Evolutionary conservation across 2,888 invertebrate species (phyloP).

Genomic region (Drosophila planitibia): DNA sequence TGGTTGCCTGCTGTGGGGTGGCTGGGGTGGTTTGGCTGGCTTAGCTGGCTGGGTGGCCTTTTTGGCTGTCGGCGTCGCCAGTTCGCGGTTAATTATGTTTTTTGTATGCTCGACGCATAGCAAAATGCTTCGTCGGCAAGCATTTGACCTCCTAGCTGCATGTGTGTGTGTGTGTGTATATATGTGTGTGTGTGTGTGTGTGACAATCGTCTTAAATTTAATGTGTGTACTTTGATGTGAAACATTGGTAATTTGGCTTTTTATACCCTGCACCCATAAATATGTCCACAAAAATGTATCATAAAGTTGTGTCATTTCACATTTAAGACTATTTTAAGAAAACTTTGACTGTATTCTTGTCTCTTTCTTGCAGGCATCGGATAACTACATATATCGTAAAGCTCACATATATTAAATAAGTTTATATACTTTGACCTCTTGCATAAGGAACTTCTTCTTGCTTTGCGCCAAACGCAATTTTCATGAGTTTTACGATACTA

Average conservation of each 20-base stretch:
- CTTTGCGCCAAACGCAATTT: not conserved
- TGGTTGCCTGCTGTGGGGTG: not conserved
- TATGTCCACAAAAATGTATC: not conserved
- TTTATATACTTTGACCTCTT: not conserved
- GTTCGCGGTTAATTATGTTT: constrained; percentile 80
- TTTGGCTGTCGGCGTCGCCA: constrained; percentile 40
- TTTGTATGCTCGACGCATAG: constrained; percentile 68
- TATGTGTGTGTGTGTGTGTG: constrained; percentile 10
- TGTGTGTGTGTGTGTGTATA: not conserved
- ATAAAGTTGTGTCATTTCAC: not conserved
- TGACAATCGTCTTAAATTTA: constrained; percentile 80
- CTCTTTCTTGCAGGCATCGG: not conserved
- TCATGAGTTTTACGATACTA: not conserved
- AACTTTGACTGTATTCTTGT: not conserved
- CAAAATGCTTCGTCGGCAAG: constrained; percentile 27
- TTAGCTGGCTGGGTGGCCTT: constrained; percentile 40
- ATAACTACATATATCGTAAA: not conserved
- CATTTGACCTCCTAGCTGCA: constrained; percentile 25
- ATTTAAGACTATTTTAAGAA: not conserved
- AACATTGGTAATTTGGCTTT: constrained; percentile 74
- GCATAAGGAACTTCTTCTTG: not conserved
- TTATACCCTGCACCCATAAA: constrained; percentile 4
- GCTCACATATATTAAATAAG: not conserved
- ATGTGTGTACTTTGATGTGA: constrained; percentile 78
- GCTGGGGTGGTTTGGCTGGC: constrained; percentile 22